phyloP scores from a whole-genome alignment of 2,888 invertebrate species.

The Pseudococcus viburni region DNA sequence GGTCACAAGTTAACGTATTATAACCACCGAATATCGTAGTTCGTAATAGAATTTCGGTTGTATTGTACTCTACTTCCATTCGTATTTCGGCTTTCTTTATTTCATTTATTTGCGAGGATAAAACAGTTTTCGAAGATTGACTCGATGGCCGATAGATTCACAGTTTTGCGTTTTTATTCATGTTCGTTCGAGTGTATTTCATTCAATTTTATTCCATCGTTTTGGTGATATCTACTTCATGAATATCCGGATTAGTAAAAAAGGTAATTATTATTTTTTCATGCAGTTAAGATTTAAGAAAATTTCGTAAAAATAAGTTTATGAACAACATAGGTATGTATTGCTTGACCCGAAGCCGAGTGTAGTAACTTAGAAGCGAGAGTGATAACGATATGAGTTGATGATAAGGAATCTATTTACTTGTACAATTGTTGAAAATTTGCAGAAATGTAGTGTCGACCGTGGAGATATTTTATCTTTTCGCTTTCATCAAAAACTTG shows the following conservation, averaged over 20 bases:
- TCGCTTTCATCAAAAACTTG: no score
- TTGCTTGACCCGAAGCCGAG: no score
- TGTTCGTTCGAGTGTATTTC: not conserved
- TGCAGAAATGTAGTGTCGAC: no score
- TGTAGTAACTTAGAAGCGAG: no score
- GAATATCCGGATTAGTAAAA: slow-evolving; percentile 29
- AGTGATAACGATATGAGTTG: no score
- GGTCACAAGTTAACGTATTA: not conserved
- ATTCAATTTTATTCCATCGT: not conserved
- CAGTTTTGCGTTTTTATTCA: not conserved
- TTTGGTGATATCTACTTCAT: slow-evolving; percentile 9
- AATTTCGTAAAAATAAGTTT: no score
- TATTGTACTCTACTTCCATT: not conserved
- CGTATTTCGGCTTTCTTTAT: not conserved
- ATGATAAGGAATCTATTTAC: no score
- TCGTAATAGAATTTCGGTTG: not conserved
- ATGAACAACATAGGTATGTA: no score
- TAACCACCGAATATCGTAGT: no score
- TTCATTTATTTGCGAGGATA: not conserved
- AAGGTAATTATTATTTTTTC: slow-evolving; percentile 4
- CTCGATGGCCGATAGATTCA: slow-evolving; percentile 21
- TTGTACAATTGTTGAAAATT: no score
- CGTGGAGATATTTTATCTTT: no score
- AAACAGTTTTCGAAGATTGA: not conserved
- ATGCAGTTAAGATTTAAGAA: not conserved